Conservation (phyloP, 1,140 invertebrate species). For the Reticulitermes speratus region DNA sequence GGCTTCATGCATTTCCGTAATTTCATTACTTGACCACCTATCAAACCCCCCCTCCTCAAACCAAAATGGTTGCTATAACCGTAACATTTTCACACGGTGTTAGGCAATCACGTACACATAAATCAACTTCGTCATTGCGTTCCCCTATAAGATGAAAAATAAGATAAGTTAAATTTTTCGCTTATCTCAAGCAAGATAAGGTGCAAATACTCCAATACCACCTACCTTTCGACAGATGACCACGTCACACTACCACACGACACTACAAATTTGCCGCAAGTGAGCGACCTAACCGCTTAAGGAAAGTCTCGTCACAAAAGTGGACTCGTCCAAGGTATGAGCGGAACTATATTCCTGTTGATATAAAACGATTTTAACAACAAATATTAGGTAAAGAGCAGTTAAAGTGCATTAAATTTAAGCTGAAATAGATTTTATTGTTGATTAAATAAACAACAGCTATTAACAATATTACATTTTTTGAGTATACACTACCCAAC, state of each 20-base stretch:
- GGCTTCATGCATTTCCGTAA: background rate
- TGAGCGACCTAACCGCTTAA: conserved; percentile 26
- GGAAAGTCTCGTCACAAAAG: conserved; percentile 22
- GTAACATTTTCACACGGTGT: background rate
- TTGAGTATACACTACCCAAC: background rate
- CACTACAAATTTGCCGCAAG: conserved; percentile 29
- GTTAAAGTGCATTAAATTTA: background rate
- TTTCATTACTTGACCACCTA: background rate
- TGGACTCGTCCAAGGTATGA: conserved; percentile 27
- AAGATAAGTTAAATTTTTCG: background rate
- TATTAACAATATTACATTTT: background rate
- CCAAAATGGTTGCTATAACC: conserved; percentile 17
- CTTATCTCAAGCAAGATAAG: background rate
- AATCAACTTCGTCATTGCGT: background rate
- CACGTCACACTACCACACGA: conserved; percentile 24
- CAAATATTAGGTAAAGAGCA: background rate
- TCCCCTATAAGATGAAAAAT: background rate
- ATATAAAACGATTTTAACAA: background rate
- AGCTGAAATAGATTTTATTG: background rate
- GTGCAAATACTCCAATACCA: background rate
- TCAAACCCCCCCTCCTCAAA: background rate
- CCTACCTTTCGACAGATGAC: conserved; percentile 11
- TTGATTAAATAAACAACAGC: background rate
- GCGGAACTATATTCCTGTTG: background rate
- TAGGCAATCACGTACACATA: background rate